These are phyloP conservation scores for Vanacampus margaritifer DNA, from an alignment of 2,113 vertebrate genomes.

Conservation along the genomic window DNA sequence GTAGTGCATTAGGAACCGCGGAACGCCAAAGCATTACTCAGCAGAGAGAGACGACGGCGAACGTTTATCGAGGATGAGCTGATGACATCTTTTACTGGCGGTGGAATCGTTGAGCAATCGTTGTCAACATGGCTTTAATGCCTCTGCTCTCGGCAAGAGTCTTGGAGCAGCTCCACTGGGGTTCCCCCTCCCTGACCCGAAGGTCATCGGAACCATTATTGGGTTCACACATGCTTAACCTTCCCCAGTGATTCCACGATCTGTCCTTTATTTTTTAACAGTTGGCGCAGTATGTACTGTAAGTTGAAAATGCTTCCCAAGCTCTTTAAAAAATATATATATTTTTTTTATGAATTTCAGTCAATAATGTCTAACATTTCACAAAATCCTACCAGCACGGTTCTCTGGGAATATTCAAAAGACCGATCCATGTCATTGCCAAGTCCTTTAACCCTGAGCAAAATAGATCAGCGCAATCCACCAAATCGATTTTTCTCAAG, in stretches of 20 bases:
- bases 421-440: background rate
- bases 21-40: conserved; percentile 34
- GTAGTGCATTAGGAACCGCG: conserved; percentile 38
- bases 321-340: too few species aligned
- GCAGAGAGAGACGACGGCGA: conserved; percentile 46
- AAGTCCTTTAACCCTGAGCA: too few species aligned
- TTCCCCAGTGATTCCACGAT: background rate
- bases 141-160: background rate
- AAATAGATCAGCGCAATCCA: background rate
- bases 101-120: conserved; percentile 21
- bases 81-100: conserved; percentile 42
- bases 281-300: too few species aligned
- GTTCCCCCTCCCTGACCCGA: background rate
- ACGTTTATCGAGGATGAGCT: conserved; percentile 38
- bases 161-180: background rate
- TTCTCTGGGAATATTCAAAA: background rate
- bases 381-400: background rate
- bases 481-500: background rate
- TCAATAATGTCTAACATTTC: background rate
- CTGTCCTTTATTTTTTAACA: background rate
- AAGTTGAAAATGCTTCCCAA: background rate
- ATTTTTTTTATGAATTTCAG: background rate
- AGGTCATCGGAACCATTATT: background rate
- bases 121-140: conserved; percentile 1
- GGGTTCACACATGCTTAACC: background rate